phyloP scores from a whole-genome alignment of 1,140 invertebrate genomes.

The Brachionus calyciflorus region DNA sequence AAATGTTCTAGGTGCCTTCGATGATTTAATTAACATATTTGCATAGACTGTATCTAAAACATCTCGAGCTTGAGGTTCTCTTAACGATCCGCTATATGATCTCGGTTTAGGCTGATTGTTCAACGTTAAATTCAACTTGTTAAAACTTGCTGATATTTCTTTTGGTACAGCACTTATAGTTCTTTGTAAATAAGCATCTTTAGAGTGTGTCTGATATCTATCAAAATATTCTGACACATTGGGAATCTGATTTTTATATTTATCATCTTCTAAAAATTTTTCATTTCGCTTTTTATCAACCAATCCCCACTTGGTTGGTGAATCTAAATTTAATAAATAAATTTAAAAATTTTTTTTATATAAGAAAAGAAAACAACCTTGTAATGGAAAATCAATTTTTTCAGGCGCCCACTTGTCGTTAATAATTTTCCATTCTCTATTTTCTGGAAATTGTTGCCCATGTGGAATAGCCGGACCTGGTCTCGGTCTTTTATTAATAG shows the following conservation, averaged over 20 bases:
- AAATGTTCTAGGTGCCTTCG: conserved; percentile 20
- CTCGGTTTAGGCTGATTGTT: conserved; percentile 17
- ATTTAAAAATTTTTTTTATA: not conserved
- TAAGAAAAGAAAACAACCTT: too few relatives aligned
- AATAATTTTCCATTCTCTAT: conserved; percentile 36
- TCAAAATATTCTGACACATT: conserved; percentile 39
- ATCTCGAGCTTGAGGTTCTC: conserved; percentile 31
- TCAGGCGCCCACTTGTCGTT: conserved; percentile 39
- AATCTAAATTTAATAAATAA: not conserved
- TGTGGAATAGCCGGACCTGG: not conserved
- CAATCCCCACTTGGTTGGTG: conserved; percentile 28
- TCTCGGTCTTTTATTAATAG: conserved; percentile 19
- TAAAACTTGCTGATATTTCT: conserved; percentile 43
- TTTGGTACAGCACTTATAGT: conserved; percentile 13
- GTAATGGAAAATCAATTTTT: conserved; percentile 39
- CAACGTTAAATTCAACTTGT: conserved; percentile 20
- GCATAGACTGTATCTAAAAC: conserved; percentile 36
- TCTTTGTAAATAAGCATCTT: conserved; percentile 1
- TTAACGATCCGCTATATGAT: not conserved
- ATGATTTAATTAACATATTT: not conserved
- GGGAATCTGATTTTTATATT: conserved; percentile 31
- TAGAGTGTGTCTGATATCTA: conserved; percentile 34
- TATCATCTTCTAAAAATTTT: conserved; percentile 15
- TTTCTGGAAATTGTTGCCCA: conserved; percentile 20
- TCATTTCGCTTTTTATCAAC: conserved; percentile 32